Percentiles rank a stretch among this genome's conserved stretches.
These are phyloP conservation scores for Brachynemurus nebulosus DNA, from an alignment of 2,888 invertebrate species.

Conservation along the genomic window DNA sequence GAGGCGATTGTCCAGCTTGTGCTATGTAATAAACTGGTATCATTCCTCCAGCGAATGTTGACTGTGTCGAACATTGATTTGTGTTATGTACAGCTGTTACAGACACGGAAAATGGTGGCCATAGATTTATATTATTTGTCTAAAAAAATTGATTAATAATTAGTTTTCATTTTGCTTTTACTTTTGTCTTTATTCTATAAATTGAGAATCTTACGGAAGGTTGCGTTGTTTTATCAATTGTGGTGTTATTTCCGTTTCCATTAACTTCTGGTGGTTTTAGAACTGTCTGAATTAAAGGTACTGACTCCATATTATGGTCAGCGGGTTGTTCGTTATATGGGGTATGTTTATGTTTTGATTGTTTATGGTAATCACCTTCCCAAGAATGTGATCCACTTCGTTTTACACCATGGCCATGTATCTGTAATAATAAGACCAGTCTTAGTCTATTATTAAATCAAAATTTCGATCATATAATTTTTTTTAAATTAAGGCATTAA, in stretches of 20 bases:
- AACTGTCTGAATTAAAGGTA: neutral
- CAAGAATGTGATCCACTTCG: conserved; percentile 45
- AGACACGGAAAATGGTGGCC: conserved; percentile 45
- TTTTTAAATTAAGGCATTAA: neutral
- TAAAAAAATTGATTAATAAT: conserved; percentile 16
- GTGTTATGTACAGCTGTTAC: conserved; percentile 29
- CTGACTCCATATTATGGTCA: neutral
- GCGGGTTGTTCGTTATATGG: neutral
- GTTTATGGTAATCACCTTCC: conserved; percentile 43
- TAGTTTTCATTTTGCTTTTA: neutral
- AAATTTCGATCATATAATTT: no score
- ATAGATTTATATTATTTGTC: conserved; percentile 36
- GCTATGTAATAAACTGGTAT: conserved; percentile 42
- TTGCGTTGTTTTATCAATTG: neutral
- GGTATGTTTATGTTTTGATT: conserved; percentile 37
- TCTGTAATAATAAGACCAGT: conserved; percentile 15
- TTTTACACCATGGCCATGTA: conserved; percentile 41
- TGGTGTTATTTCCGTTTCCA: neutral
- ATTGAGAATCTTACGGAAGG: neutral
- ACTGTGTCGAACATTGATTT: conserved; percentile 23
- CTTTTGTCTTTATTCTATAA: neutral
- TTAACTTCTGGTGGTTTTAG: neutral
- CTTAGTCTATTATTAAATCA: no score
- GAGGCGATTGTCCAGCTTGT: conserved; percentile 24
- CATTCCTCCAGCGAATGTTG: conserved; percentile 28